Base-by-base conservation (phyloP, 1,140 invertebrate genomes). In the Drosophila navojoa region DNA sequence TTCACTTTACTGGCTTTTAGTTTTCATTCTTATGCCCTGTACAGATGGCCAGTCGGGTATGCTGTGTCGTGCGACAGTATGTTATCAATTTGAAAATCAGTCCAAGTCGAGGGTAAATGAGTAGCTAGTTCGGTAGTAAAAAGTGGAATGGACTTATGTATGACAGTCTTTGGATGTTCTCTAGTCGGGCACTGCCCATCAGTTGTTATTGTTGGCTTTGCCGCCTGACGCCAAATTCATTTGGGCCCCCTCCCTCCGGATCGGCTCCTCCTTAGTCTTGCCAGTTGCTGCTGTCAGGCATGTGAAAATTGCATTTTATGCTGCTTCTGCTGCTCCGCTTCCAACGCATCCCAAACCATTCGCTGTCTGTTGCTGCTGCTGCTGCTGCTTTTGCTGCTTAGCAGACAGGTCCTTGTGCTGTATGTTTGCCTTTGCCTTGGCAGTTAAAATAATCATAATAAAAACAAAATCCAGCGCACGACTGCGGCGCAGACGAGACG, bases 371-470 rank as follows among this genome's bases (percentile, higher is more conserved):
- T 53, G 7, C 27, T n/a, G 32, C 5, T 53, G 7, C 27, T n/a
- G 10, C 11, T 16, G 13, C 29, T 22, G 60, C 45, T 38, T 7
- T n/a, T 22, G 60, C 59, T 49, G 59, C 45, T 47, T 38, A 61
- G 27, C 44, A 52, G 54, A 45, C 53, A 16, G 53, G 54, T 68
- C 53, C 57, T 47, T 10, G 27, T 62, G 55, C 44, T 61, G 57
- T 74, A 61, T 85, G 77, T 86, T 81, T 86, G 81, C 66, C 67
- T 86, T 86, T 81, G 68, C 77, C 71, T 76, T 81, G 64, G 71
- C 82, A 87, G 82, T 87, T 86, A 87, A 87, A 86, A 86, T 86
- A 87, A 87, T 86, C 81, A 86, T 86, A 86, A 86, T 86, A 86
- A 86, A 81, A 86, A 85, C 81, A 86, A 86, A 86, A 86, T 87